Conservation (phyloP, 2,797 vertebrate species). For the Hipposideros larvatus region DNA sequence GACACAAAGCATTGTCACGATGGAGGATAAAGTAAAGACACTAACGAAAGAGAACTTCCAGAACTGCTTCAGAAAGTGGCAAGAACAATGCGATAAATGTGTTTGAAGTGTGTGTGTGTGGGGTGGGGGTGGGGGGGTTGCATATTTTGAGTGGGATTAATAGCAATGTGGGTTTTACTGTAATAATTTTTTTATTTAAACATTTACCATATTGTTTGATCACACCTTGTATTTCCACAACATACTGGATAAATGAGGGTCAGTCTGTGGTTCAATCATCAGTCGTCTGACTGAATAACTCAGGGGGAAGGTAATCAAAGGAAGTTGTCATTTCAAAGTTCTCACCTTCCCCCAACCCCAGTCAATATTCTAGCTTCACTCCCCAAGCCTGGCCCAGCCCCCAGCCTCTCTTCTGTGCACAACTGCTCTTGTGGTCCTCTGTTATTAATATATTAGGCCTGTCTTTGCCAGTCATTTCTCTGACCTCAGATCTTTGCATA, state of each 20-base stretch:
- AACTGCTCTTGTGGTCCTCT: not conserved
- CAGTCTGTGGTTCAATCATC: not conserved
- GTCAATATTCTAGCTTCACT: not conserved
- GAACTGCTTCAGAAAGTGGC: too few species aligned
- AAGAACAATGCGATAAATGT: too few species aligned
- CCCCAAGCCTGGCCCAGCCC: not conserved
- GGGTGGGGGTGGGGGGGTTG: too few species aligned
- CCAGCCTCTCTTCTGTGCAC: not conserved
- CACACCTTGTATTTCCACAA: not conserved
- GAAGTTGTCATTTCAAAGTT: not conserved
- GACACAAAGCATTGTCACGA: too few species aligned
- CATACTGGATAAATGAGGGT: not conserved
- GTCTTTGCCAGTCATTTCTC: not conserved
- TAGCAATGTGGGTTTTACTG: too few species aligned
- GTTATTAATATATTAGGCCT: not conserved
- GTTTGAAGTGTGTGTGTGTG: too few species aligned
- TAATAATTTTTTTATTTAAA: too few species aligned
- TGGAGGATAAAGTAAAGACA: too few species aligned
- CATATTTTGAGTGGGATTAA: too few species aligned
- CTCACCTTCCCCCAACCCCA: not conserved
- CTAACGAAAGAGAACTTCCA: too few species aligned
- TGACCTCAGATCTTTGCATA: not conserved
- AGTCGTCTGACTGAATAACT: not conserved
- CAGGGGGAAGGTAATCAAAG: not conserved
- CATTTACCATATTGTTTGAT: too few species aligned